Percentiles rank a stretch among this genome's conserved stretches.
These are phyloP conservation scores for Lordiphosa stackelbergi DNA, from an alignment of 1,140 invertebrate genomes.

Conservation along the genomic window DNA sequence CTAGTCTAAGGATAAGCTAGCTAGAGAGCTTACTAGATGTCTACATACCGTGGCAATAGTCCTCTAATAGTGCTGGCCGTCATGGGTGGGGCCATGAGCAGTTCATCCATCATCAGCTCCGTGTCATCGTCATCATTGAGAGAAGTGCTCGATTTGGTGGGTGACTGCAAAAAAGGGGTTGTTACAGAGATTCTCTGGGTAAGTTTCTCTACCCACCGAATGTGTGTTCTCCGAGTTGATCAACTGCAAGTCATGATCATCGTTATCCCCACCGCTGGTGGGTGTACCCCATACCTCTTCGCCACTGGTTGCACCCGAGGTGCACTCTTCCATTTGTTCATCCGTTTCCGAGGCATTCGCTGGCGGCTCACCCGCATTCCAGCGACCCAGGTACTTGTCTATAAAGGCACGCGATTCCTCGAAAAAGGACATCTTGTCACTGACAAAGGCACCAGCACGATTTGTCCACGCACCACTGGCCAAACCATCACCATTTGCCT, in stretches of 20 bases:
- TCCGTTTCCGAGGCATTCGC: constrained; percentile 77
- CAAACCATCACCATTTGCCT: constrained; percentile 54
- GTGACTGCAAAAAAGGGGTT: constrained; percentile 74
- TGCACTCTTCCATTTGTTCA: constrained; percentile 81
- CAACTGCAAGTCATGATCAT: constrained; percentile 83
- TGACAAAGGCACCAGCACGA: constrained; percentile 86
- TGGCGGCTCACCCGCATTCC: constrained; percentile 64
- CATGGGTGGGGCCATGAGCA: constrained; percentile 84
- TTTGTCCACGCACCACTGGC: constrained; percentile 84
- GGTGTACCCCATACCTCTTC: constrained; percentile 92
- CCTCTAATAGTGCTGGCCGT: constrained; percentile 82
- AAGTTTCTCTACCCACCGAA: constrained; percentile 78
- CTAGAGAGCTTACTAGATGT: too few species aligned
- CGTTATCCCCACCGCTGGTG: constrained; percentile 87
- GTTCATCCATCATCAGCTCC: constrained; percentile 85
- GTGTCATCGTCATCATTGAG: constrained; percentile 83
- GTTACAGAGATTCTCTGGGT: neutral
- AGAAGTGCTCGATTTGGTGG: constrained; percentile 82
- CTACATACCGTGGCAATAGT: constrained; percentile 80
- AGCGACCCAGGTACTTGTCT: constrained; percentile 74
- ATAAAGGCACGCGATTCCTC: constrained; percentile 80
- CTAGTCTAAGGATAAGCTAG: constrained; percentile 10
- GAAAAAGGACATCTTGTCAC: constrained; percentile 87
- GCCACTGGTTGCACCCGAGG: constrained; percentile 87
- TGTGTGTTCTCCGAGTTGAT: constrained; percentile 83